These are phyloP conservation scores for Nymphicus hollandicus DNA, from an alignment of 2,113 vertebrate genomes.

Conservation along the genomic window DNA sequence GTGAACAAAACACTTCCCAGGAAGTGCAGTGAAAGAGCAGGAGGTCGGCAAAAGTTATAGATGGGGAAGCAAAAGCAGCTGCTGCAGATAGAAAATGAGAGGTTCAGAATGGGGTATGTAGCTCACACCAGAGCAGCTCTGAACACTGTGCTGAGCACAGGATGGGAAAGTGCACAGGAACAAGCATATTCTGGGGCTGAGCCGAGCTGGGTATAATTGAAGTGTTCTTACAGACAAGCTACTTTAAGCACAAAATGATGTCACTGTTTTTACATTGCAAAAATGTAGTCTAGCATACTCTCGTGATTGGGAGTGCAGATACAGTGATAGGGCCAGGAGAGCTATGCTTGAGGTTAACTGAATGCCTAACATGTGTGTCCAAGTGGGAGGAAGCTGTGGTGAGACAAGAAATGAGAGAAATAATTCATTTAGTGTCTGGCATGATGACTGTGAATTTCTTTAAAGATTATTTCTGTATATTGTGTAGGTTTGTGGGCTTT, in stretches of 20 bases:
- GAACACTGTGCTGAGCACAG: not conserved
- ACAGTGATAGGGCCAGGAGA: conserved; percentile 11
- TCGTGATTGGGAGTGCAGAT: conserved; percentile 57
- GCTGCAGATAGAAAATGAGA: not conserved
- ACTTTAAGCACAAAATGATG: conserved; percentile 59
- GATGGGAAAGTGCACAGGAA: not conserved
- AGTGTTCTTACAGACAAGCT: not conserved
- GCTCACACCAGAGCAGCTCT: not conserved
- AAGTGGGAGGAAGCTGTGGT: conserved; percentile 69
- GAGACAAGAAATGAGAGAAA: conserved; percentile 61
- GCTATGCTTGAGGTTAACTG: conserved; percentile 33
- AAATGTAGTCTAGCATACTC: conserved; percentile 24
- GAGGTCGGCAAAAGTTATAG: not conserved
- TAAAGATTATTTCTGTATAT: conserved; percentile 25
- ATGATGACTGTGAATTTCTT: conserved; percentile 26
- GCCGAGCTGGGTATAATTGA: not conserved
- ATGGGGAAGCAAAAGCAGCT: conserved; percentile 19
- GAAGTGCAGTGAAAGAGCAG: conserved; percentile 38
- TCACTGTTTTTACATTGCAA: conserved; percentile 61
- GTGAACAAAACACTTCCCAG: conserved; percentile 46
- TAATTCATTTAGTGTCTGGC: conserved; percentile 62
- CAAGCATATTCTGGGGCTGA: not conserved
- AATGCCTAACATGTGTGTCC: conserved; percentile 64
- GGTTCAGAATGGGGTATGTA: not conserved
- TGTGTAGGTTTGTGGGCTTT: conserved; percentile 19